A percentile compares a stretch with the other conserved stretches of the same genome.
Evolutionary conservation across 2,888 invertebrate species (phyloP).

Genomic region (Anthophora plumipes): DNA sequence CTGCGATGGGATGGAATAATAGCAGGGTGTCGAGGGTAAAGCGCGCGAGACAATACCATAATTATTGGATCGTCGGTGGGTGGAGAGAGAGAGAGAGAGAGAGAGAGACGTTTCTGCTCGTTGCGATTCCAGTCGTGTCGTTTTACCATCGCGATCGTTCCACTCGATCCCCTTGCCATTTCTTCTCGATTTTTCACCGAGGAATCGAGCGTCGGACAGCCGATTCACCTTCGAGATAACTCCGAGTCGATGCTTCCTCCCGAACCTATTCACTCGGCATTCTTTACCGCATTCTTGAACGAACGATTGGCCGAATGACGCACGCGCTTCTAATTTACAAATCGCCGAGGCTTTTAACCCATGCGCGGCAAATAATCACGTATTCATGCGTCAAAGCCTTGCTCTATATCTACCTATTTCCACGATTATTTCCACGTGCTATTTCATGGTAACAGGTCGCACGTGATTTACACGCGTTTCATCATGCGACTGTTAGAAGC

Average conservation of each 20-base stretch:
- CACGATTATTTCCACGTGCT: too few species aligned
- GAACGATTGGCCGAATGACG: not conserved
- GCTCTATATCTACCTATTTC: too few species aligned
- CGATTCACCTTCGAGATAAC: too few species aligned
- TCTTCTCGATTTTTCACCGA: not conserved
- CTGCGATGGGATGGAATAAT: conserved; percentile 56
- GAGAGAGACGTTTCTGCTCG: conserved; percentile 7
- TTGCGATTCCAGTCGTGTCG: not conserved
- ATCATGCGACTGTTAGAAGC: too few species aligned
- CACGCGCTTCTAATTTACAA: not conserved
- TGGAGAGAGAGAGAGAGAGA: too few species aligned
- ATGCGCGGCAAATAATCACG: too few species aligned
- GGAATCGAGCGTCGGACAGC: not conserved
- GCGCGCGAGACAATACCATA: conserved; percentile 63
- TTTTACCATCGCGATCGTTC: not conserved
- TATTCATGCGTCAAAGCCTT: too few species aligned
- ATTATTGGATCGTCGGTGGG: conserved; percentile 27
- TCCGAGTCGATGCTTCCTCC: too few species aligned
- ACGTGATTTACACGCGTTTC: too few species aligned
- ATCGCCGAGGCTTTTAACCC: not conserved
- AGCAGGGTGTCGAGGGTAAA: conserved; percentile 52
- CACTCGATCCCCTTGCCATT: not conserved
- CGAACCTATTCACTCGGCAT: not conserved
- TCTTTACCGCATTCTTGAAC: not conserved
- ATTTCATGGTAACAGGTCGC: too few species aligned